These are phyloP conservation scores for Aphrophora alni DNA, from an alignment of 2,888 invertebrate genomes.

Conservation along the genomic window DNA sequence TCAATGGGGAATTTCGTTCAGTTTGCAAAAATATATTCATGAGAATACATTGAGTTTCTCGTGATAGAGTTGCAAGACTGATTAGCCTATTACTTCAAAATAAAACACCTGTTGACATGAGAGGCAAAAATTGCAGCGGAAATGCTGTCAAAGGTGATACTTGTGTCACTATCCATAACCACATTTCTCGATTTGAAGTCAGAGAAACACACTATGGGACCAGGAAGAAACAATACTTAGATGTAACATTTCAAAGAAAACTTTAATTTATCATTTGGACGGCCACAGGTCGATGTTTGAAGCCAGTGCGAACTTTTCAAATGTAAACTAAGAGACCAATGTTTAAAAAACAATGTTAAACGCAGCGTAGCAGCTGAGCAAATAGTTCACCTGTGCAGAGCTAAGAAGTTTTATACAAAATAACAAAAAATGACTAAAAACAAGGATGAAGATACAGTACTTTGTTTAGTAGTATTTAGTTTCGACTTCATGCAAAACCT, in stretches of 20 bases:
- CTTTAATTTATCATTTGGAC: too few relatives aligned
- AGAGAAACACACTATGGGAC: neutral
- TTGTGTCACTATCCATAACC: neutral
- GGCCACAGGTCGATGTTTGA: too few relatives aligned
- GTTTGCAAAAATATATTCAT: neutral
- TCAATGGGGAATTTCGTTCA: neutral
- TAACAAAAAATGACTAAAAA: slow-evolving; percentile 29
- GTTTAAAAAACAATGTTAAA: too few relatives aligned
- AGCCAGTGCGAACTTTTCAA: too few relatives aligned
- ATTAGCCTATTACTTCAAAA: neutral
- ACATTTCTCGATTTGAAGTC: neutral
- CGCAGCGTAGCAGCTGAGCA: too few relatives aligned
- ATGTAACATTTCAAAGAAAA: neutral
- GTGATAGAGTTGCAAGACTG: neutral
- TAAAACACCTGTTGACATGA: neutral
- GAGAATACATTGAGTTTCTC: neutral
- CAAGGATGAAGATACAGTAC: slow-evolving; percentile 29
- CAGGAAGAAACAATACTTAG: neutral
- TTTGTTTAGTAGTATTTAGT: slow-evolving; percentile 38
- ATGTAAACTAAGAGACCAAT: too few relatives aligned
- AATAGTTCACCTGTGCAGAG: slow-evolving; percentile 30
- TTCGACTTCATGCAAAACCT: slow-evolving; percentile 53
- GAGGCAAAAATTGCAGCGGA: neutral
- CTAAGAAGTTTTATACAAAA: slow-evolving; percentile 47
- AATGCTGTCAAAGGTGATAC: neutral